Conservation (phyloP, 53 echinoderm and acorn worm genomes). For the Antedon mediterranea region DNA sequence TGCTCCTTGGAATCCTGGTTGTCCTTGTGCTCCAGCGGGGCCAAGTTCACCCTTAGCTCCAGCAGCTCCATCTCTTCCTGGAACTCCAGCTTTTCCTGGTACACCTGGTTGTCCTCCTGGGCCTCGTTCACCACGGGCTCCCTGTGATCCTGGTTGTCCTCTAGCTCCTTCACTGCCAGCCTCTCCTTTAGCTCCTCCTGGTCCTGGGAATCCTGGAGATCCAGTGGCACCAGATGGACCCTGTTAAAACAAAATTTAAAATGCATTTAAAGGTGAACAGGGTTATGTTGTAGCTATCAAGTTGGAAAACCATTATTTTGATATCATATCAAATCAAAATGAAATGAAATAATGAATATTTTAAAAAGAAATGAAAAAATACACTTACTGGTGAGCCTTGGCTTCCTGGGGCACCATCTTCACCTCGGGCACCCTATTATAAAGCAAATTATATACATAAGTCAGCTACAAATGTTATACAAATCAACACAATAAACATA, state of each 20-base stretch:
- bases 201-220: conserved; percentile 68
- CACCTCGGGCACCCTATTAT: conserved; percentile 53
- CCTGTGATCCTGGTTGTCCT: conserved; percentile 77
- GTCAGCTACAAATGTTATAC: neutral
- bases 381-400: conserved; percentile 34
- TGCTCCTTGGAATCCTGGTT: conserved; percentile 28
- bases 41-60: conserved; percentile 82
- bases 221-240: conserved; percentile 72
- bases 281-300: too few species aligned
- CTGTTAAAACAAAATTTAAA: neutral
- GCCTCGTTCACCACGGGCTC: conserved; percentile 75
- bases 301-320: too few species aligned
- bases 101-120: conserved; percentile 59
- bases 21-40: conserved; percentile 45
- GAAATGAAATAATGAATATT: too few species aligned
- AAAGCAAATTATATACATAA: neutral
- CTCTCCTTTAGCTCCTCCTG: conserved; percentile 50
- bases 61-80: conserved; percentile 69
- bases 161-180: conserved; percentile 59
- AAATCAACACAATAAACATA: too few species aligned
- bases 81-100: conserved; percentile 53
- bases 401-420: conserved; percentile 70
- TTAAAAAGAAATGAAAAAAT: too few species aligned
- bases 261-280: too few species aligned
- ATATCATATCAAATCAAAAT: too few species aligned